phyloP scores from a whole-genome alignment of 2,113 vertebrate species.

The Podocnemis expansa region DNA sequence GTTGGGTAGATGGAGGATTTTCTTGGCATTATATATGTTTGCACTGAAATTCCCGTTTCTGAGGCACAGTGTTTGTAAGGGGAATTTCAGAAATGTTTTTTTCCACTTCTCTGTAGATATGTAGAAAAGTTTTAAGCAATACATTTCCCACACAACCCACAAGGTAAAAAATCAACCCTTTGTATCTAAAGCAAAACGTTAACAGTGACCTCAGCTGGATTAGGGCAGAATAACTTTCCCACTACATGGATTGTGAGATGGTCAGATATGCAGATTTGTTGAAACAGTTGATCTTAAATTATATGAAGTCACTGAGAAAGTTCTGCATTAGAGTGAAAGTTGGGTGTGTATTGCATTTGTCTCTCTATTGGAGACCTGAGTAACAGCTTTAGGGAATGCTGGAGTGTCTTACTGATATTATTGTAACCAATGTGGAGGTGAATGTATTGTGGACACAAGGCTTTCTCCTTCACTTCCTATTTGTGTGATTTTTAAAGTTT shows the following conservation, averaged over 20 bases:
- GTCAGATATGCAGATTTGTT: neutral
- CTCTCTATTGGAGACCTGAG: neutral
- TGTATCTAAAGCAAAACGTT: neutral
- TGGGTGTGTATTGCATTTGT: neutral
- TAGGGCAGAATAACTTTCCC: neutral
- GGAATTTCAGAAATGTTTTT: accelerated
- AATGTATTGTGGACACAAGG: neutral
- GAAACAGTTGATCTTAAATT: neutral
- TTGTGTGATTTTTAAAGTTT: neutral
- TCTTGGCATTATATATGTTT: accelerated
- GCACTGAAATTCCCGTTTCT: neutral
- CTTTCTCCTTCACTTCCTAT: neutral
- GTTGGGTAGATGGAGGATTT: neutral
- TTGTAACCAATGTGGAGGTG: neutral
- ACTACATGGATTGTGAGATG: neutral
- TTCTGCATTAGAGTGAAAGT: accelerated
- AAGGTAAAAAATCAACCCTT: neutral
- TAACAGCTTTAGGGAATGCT: neutral
- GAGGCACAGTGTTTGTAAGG: neutral
- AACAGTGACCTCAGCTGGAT: neutral
- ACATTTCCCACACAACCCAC: neutral
- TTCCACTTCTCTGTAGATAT: neutral
- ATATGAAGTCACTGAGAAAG: neutral
- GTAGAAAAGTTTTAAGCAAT: neutral
- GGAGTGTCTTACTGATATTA: neutral